phyloP scores from a whole-genome alignment of 2,113 vertebrate species.

The Formicarius rufipectus region DNA sequence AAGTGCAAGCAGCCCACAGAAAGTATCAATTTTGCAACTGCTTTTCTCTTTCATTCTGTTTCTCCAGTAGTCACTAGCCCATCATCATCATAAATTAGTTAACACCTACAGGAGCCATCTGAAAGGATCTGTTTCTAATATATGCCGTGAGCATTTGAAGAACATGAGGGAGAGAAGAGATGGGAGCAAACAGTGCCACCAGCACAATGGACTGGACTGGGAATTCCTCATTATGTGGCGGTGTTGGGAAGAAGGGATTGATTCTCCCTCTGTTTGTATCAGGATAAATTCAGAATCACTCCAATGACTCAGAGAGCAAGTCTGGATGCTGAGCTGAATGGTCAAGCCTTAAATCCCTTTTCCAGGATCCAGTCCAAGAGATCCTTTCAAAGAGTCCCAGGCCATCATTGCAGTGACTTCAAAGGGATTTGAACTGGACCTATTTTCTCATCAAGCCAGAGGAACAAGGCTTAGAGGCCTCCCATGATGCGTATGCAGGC shows the following conservation, averaged over 20 bases:
- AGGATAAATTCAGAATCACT: background rate
- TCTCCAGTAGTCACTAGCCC: background rate
- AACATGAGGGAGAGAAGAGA: background rate
- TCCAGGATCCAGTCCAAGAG: background rate
- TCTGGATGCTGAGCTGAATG: background rate
- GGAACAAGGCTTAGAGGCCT: background rate
- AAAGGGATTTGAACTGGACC: background rate
- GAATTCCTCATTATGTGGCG: background rate
- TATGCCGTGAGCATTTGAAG: background rate
- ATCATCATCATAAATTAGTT: constrained; percentile 15
- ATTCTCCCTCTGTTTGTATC: background rate
- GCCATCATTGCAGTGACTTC: background rate
- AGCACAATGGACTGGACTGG: background rate
- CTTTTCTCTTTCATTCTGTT: constrained; percentile 14
- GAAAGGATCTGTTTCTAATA: background rate
- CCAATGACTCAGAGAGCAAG: background rate
- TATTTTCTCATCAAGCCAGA: background rate
- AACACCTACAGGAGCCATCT: background rate
- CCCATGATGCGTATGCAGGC: background rate
- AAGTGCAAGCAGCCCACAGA: constrained; percentile 32
- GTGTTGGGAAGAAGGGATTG: background rate
- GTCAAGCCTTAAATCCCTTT: background rate
- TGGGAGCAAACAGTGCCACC: background rate
- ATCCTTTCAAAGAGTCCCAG: background rate
- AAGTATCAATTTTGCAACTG: constrained; percentile 22